Evolutionary conservation across 2,888 invertebrate genomes (phyloP).

Genomic region (Apodemia mormo): DNA sequence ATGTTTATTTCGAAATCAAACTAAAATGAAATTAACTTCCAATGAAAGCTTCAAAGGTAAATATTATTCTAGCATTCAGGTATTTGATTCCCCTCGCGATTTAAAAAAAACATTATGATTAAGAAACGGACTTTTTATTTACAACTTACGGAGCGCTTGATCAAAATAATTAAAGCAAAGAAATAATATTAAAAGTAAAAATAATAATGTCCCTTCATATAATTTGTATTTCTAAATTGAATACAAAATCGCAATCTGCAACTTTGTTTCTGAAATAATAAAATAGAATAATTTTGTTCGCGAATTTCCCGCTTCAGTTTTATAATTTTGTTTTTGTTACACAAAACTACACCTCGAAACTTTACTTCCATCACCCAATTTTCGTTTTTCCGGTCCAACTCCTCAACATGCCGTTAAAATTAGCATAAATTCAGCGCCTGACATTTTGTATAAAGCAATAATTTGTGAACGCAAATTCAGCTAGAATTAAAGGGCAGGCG

Average conservation of each 20-base stretch:
- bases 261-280: neutral
- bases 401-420: slow-evolving; percentile 24
- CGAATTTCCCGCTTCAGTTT: neutral
- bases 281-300: slow-evolving; percentile 12
- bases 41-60: no score
- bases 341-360: slow-evolving; percentile 4
- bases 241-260: neutral
- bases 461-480: slow-evolving; percentile 38
- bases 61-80: no score
- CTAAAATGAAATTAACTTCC: no score
- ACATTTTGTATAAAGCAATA: slow-evolving; percentile 40
- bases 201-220: no score
- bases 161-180: no score
- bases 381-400: slow-evolving; percentile 17
- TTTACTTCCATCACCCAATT: slow-evolving; percentile 14
- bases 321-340: slow-evolving; percentile 17
- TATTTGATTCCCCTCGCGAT: no score
- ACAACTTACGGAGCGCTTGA: no score
- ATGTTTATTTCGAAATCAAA: no score
- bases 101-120: no score
- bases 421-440: slow-evolving; percentile 41
- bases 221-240: neutral
- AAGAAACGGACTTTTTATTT: no score
- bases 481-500: slow-evolving; percentile 40
- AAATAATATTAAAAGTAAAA: no score